Evolutionary conservation across 2,113 vertebrate species (phyloP).

Genomic region (Oryzias woworae): DNA sequence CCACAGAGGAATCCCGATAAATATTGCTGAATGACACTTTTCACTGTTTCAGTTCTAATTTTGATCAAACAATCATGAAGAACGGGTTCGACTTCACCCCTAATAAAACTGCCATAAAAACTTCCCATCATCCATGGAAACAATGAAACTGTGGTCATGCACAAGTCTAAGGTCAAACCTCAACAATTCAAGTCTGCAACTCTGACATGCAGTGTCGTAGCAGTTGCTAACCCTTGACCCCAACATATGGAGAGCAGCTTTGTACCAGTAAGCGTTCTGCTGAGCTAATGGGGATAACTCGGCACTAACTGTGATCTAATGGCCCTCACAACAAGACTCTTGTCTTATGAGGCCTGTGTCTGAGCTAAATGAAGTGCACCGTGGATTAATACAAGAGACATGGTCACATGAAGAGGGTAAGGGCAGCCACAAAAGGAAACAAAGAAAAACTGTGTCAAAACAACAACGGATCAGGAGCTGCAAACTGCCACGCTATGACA

Average conservation of each 20-base stretch:
- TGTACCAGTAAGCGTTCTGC: conserved; percentile 4
- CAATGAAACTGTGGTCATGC: too few relatives aligned
- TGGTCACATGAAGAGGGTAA: background rate
- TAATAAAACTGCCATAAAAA: too few relatives aligned
- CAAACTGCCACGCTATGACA: too few relatives aligned
- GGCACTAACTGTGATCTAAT: conserved; percentile 12
- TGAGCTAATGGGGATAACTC: conserved; percentile 13
- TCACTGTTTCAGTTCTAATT: too few relatives aligned
- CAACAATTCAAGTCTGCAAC: too few relatives aligned
- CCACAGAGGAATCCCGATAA: too few relatives aligned
- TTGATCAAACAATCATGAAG: too few relatives aligned
- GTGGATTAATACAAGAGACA: background rate
- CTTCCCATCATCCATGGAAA: too few relatives aligned
- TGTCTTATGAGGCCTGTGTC: background rate
- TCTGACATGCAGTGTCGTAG: background rate
- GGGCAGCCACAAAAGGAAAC: background rate
- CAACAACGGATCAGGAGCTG: background rate
- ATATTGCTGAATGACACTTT: too few relatives aligned
- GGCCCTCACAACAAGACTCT: background rate
- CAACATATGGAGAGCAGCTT: conserved; percentile 13
- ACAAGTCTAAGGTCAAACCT: too few relatives aligned
- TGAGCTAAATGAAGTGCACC: background rate
- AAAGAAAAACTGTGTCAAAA: background rate
- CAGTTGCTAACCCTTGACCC: conserved; percentile 9
- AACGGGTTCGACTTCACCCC: too few relatives aligned